These are phyloP conservation scores for Mesorhabditis sp. DNA, from an alignment of 2,888 invertebrate species.

Conservation along the genomic window DNA sequence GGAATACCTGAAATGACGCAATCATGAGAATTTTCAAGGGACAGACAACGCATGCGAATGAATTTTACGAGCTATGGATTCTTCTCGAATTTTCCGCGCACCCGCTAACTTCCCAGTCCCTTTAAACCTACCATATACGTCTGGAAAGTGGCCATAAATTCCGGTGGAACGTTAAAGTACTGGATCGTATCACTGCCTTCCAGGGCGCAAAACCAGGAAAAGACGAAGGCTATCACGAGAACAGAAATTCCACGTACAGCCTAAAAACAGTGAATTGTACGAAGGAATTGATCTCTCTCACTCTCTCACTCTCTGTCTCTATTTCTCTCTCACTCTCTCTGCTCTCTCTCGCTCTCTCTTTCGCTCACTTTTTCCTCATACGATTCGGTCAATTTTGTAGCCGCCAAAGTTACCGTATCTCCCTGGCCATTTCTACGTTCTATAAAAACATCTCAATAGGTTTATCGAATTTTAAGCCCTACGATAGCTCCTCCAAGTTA, in stretches of 20 bases:
- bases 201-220: neutral
- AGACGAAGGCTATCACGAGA: constrained; percentile 1
- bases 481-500: neutral
- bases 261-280: neutral
- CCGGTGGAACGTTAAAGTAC: neutral
- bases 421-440: neutral
- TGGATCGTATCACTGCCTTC: neutral
- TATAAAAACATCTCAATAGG: neutral
- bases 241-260: neutral
- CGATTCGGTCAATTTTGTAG: neutral
- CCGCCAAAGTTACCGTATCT: neutral
- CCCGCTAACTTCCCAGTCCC: too few relatives aligned
- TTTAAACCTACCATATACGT: neutral
- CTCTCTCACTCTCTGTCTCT: too few relatives aligned
- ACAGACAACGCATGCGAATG: too few relatives aligned
- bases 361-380: constrained; percentile 1
- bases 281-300: neutral
- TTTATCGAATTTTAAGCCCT: too few relatives aligned
- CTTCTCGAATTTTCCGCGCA: too few relatives aligned
- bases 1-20: neutral
- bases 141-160: neutral
- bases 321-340: too few relatives aligned
- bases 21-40: too few relatives aligned
- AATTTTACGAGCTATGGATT: too few relatives aligned
- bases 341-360: neutral